Evolutionary conservation across 2,113 vertebrate species (phyloP).

Genomic region (Varanus salvator): DNA sequence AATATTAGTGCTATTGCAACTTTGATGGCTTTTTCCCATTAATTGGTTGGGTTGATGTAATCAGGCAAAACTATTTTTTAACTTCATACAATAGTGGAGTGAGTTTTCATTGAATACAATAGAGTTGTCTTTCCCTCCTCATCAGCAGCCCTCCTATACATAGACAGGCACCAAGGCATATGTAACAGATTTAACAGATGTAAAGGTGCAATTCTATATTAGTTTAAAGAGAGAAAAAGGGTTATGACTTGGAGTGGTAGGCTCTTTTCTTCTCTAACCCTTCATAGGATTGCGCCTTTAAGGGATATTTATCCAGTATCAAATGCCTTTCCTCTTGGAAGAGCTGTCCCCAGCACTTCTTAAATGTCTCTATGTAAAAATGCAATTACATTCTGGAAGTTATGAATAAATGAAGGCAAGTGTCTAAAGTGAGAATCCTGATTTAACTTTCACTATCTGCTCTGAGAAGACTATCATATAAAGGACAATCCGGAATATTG

Average conservation of each 20-base stretch:
- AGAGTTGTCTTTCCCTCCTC: neutral
- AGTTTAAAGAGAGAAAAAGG: no score
- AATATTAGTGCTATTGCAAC: neutral
- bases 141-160: neutral
- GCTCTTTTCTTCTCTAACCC: no score
- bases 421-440: neutral
- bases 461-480: neutral
- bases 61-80: neutral
- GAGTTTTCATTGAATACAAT: neutral
- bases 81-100: neutral
- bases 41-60: neutral
- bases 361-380: neutral
- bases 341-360: neutral
- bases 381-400: neutral
- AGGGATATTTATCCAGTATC: neutral
- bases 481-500: neutral
- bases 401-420: slow-evolving; percentile 2
- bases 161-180: neutral
- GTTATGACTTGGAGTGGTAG: no score
- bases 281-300: no score
- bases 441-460: neutral
- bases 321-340: neutral
- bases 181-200: neutral
- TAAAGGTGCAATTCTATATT: no score
- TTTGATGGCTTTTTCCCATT: neutral